Conservation (phyloP, 2,797 vertebrate genomes). For the Falco biarmicus region DNA sequence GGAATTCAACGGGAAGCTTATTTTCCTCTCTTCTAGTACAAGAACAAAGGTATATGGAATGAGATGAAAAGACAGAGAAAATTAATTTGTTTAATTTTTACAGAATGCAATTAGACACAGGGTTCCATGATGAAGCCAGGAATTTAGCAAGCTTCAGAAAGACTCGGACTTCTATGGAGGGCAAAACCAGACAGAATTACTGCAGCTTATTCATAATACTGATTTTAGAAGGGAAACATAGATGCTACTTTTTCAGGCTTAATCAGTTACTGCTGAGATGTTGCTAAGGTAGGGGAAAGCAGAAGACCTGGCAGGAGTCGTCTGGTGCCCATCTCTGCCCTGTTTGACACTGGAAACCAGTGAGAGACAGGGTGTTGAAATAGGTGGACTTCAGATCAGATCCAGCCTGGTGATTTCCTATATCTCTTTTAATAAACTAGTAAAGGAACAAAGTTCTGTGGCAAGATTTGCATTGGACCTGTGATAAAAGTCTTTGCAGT, state of each 20-base stretch:
- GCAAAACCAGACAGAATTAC: neutral
- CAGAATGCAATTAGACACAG: neutral
- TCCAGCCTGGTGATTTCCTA: neutral
- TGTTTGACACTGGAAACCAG: neutral
- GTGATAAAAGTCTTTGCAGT: neutral
- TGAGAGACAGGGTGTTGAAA: neutral
- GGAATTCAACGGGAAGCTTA: neutral
- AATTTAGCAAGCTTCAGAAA: conserved; percentile 5
- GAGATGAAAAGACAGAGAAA: neutral
- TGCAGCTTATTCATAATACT: neutral
- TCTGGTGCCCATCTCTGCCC: neutral
- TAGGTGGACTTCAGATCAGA: neutral
- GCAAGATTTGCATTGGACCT: neutral
- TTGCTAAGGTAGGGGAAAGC: neutral
- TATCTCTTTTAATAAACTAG: neutral
- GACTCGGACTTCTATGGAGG: neutral
- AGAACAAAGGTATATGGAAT: neutral
- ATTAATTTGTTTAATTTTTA: neutral
- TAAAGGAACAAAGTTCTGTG: neutral
- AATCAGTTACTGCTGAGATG: neutral
- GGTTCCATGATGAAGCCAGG: neutral
- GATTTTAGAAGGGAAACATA: neutral
- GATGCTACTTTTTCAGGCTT: neutral
- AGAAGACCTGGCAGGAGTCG: neutral
- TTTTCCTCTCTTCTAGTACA: neutral